Conservation (phyloP, 2,888 invertebrate genomes). For the Acleris holmiana region DNA sequence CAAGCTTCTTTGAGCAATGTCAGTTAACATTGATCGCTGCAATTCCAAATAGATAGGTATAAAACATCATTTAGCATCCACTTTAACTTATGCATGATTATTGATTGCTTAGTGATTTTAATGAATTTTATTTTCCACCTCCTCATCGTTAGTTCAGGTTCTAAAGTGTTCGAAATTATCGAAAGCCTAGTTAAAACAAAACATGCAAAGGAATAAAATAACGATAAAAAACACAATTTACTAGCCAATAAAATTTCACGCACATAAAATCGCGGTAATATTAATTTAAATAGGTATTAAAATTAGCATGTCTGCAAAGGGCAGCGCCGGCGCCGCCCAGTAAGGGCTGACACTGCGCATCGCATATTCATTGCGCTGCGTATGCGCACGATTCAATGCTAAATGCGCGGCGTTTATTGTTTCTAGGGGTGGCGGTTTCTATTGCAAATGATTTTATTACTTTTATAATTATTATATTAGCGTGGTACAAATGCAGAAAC, state of each 20-base stretch:
- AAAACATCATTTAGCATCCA: no score
- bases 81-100: no score
- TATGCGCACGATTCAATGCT: conserved; percentile 60
- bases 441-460: conserved; percentile 1
- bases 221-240: neutral
- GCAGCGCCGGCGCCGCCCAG: conserved; percentile 20
- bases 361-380: conserved; percentile 60
- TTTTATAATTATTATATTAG: no score
- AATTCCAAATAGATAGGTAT: no score
- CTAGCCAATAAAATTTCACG: neutral
- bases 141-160: no score
- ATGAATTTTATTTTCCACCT: no score
- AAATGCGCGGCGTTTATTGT: conserved; percentile 52
- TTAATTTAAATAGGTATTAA: conserved; percentile 18
- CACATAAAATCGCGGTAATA: conserved; percentile 1
- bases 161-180: no score
- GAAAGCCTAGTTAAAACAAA: no score
- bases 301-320: conserved; percentile 29
- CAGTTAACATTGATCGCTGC: no score
- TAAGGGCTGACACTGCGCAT: conserved; percentile 21
- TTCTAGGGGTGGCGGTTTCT: conserved; percentile 49
- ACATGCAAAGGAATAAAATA: neutral
- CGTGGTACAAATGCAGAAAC: no score
- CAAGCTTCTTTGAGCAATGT: no score
- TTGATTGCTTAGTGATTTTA: no score